phyloP scores from a whole-genome alignment of 1,140 invertebrate genomes.

The Drosophila neocordata region DNA sequence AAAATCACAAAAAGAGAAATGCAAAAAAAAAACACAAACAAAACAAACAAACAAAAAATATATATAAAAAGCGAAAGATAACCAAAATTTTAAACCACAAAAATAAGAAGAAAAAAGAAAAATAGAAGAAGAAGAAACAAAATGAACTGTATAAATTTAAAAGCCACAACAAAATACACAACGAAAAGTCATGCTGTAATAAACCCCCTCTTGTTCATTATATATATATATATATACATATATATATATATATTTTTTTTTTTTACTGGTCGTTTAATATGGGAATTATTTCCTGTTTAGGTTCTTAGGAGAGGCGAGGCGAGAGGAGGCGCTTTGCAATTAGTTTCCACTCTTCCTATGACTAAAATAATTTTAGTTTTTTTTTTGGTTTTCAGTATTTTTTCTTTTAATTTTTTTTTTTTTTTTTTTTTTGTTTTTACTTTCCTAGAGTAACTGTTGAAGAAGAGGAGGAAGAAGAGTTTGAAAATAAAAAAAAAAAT shows the following conservation, averaged over 20 bases:
- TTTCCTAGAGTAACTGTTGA: slow-evolving; percentile 1
- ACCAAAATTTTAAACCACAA: slow-evolving; percentile 11
- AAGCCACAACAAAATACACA: slow-evolving; percentile 70
- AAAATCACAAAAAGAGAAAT: slow-evolving; percentile 22
- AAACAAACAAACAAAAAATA: no score
- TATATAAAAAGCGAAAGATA: slow-evolving; percentile 54
- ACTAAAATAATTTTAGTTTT: slow-evolving; percentile 42
- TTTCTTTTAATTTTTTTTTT: slow-evolving; percentile 27
- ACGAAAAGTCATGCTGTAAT: slow-evolving; percentile 74
- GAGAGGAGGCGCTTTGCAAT: slow-evolving; percentile 40
- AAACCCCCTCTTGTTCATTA: slow-evolving; percentile 68
- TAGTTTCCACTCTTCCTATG: slow-evolving; percentile 57
- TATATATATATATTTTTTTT: slow-evolving; percentile 44
- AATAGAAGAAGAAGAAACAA: no score
- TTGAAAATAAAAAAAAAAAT: slow-evolving; percentile 12
- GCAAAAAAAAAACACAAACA: slow-evolving; percentile 29
- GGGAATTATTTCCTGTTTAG: slow-evolving; percentile 7
- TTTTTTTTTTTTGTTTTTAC: slow-evolving; percentile 18
- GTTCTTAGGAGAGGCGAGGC: slow-evolving; percentile 16
- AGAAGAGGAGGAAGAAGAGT: slow-evolving; percentile 22
- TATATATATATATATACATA: slow-evolving; percentile 24
- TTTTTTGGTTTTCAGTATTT: slow-evolving; percentile 24
- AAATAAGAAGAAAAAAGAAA: slow-evolving; percentile 19
- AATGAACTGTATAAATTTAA: slow-evolving; percentile 53
- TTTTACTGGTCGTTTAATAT: not conserved